Conservation (phyloP, 1,140 invertebrate species). For the Aphis craccivora region DNA sequence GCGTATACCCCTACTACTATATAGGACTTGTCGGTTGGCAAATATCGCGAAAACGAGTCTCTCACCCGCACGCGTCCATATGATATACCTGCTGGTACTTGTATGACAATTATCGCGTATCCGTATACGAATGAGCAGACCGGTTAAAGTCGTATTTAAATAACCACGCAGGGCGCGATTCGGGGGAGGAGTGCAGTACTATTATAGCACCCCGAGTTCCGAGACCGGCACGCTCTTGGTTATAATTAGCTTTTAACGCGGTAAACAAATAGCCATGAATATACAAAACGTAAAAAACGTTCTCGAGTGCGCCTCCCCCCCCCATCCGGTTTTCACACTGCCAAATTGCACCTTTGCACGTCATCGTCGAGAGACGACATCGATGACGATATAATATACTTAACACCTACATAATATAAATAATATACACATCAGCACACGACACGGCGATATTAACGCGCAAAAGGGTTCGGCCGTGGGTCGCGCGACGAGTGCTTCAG, state of each 20-base stretch:
- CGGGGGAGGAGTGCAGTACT: too few species aligned
- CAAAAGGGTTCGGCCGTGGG: constrained; percentile 17
- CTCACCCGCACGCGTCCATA: neutral
- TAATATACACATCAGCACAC: neutral
- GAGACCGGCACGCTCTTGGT: too few species aligned
- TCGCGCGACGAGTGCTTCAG: neutral
- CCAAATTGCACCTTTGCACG: neutral
- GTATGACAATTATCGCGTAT: neutral
- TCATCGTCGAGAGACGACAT: too few species aligned
- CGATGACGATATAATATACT: too few species aligned
- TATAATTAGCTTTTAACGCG: too few species aligned
- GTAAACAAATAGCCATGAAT: too few species aligned
- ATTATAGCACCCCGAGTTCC: too few species aligned
- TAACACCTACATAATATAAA: neutral
- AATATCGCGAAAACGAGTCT: neutral
- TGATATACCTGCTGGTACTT: neutral
- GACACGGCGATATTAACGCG: neutral
- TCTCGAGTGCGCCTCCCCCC: too few species aligned
- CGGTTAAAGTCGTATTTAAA: too few species aligned
- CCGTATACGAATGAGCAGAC: too few species aligned
- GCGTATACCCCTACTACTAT: neutral
- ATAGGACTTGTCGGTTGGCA: too few species aligned
- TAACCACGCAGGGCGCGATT: too few species aligned
- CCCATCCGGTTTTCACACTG: neutral
- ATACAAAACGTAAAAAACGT: neutral